Conservation (phyloP, 2,113 vertebrate species). For the Misgurnus anguillicaudatus region DNA sequence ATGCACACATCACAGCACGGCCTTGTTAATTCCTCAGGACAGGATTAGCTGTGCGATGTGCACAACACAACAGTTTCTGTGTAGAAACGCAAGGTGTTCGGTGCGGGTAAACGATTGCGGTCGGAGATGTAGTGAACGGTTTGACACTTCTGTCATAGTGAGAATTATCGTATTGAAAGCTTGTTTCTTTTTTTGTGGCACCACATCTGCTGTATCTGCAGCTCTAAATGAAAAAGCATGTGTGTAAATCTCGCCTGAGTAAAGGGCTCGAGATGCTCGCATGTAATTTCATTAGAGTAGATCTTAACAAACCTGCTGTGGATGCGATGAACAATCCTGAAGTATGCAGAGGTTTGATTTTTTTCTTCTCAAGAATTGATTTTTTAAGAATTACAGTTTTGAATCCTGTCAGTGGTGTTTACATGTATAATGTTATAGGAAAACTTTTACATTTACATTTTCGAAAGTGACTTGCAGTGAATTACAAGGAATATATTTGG, state of each 20-base stretch:
- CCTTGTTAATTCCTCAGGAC: constrained; percentile 38
- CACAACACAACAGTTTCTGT: not conserved
- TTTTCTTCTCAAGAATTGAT: no score
- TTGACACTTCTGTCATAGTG: constrained; percentile 12
- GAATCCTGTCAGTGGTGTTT: not conserved
- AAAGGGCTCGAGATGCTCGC: not conserved
- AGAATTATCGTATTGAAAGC: not conserved
- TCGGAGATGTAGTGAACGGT: constrained; percentile 1
- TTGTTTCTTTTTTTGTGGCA: not conserved
- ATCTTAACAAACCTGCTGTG: constrained; percentile 19
- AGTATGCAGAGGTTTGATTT: not conserved
- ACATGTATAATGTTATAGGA: not conserved
- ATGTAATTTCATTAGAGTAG: constrained; percentile 18
- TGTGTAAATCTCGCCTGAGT: constrained; percentile 13
- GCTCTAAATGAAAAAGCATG: constrained; percentile 26
- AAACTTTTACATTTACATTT: no score
- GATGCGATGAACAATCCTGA: not conserved
- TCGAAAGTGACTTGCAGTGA: no score
- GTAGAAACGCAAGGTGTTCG: constrained; percentile 3
- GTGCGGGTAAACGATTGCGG: not conserved
- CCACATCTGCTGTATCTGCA: constrained; percentile 28
- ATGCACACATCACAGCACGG: constrained; percentile 18
- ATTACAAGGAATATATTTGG: no score
- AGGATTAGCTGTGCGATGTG: constrained; percentile 22
- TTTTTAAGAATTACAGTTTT: no score